A percentile compares a stretch with the other conserved stretches of the same genome.
phyloP scores from a whole-genome alignment of 1,140 invertebrate genomes.

The Scaptomyza pallida region DNA sequence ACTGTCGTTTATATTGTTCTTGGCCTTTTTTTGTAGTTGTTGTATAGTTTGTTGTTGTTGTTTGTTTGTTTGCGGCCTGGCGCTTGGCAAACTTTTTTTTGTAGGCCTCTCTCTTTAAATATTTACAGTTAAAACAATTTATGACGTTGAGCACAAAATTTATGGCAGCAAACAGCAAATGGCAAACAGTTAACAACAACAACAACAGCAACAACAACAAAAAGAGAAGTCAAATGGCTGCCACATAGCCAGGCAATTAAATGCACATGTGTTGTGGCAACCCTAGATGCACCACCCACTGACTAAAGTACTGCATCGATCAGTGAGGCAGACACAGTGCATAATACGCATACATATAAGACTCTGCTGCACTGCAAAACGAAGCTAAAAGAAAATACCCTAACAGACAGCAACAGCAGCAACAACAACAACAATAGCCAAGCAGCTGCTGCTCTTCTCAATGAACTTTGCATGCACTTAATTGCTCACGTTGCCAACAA shows the following conservation, averaged over 20 bases:
- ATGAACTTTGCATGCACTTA: constrained; percentile 54
- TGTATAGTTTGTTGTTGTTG: background rate
- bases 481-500: constrained; percentile 36
- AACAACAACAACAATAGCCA: constrained; percentile 5
- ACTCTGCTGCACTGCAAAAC: background rate
- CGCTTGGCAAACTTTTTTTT: constrained; percentile 19
- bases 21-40: background rate
- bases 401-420: constrained; percentile 11
- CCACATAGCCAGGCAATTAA: constrained; percentile 48
- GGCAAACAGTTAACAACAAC: background rate
- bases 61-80: constrained; percentile 1
- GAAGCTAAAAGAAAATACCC: constrained; percentile 12
- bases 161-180: constrained; percentile 22
- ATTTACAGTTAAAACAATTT: constrained; percentile 35
- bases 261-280: constrained; percentile 37
- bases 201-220: constrained; percentile 15
- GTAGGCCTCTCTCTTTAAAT: constrained; percentile 31
- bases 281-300: background rate
- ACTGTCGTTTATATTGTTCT: constrained; percentile 18
- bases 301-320: background rate
- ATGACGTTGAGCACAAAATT: constrained; percentile 33
- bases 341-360: background rate
- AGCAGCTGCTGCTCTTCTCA: constrained; percentile 36
- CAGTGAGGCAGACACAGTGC: background rate
- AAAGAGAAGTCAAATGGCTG: constrained; percentile 37